Base-by-base conservation (phyloP, 1,140 invertebrate species). In the Ephestia elutella region DNA sequence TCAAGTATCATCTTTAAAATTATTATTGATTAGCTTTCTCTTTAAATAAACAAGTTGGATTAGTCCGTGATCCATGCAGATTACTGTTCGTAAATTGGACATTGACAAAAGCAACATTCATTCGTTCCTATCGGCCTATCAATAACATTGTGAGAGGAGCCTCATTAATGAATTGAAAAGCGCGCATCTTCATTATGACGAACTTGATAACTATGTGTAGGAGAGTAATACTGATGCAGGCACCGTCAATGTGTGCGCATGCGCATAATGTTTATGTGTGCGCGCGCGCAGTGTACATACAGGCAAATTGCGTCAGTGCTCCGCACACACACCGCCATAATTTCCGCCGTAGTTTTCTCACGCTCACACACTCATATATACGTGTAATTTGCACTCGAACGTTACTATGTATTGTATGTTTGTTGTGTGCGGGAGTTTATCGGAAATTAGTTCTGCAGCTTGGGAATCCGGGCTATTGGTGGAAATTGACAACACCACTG, bases 151-250 rank as follows among this genome's bases (percentile, higher is more conserved):
- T 79, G 68, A n/a, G n/a, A n/a, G 67, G 70, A 75, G 68, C 62
- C 78, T 83, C 77, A 80, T 85, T 79, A 85, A 79, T 76, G 73
- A 68, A 75, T 78, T 82, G 78, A 85, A 85, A 82, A 83, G 80
- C 66, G 74, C 78, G 68, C 76, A 75, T 83, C 73, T 84, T 78
- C 75, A 85, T 82, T 83, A 83, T 80, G 68, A 74, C 66, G 68
- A 55, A 70, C 71, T 74, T 70, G 68, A 73, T 80, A 77, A 78
- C 75, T 70, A 76, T 84, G n/a, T 86, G 73, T 79, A 66, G 69
- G 60, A 70, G 65, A 71, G 69, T 73, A 74, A 65, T 78, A 44
- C 64, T 57, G 71, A 86, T 86, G 80, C 80, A 80, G 82, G 81
- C 59, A 32, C 13, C 61, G 48, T 59, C 48, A 21, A 25, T 58